These are phyloP conservation scores for Macrostomum cliftonense DNA, from an alignment of 2,888 invertebrate genomes.

Conservation along the genomic window DNA sequence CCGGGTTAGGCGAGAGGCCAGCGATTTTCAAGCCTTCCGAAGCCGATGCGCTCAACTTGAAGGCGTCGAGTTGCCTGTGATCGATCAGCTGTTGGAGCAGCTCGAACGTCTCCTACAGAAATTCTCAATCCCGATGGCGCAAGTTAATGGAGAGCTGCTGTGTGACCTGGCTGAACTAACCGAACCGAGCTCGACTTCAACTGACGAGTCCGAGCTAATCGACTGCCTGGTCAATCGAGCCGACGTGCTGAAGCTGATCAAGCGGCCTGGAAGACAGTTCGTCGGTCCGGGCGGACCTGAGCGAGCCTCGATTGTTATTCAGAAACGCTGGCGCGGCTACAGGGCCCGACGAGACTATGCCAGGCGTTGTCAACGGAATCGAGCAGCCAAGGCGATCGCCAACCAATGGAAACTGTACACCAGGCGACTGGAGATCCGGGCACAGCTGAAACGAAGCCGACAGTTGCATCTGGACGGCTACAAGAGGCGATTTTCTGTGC, in stretches of 20 bases:
- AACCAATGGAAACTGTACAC: constrained; percentile 36
- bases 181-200: too few species aligned
- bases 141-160: too few species aligned
- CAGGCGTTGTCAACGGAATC: constrained; percentile 18
- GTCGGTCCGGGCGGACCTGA: constrained; percentile 23
- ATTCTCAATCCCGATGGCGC: too few species aligned
- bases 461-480: constrained; percentile 26
- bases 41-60: too few species aligned
- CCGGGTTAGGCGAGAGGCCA: too few species aligned
- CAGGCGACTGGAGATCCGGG: constrained; percentile 29
- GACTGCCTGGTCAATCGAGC: constrained; percentile 30
- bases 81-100: too few species aligned
- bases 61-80: too few species aligned
- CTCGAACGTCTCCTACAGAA: too few species aligned
- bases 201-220: constrained; percentile 18
- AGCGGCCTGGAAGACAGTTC: constrained; percentile 18
- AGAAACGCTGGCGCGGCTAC: constrained; percentile 26
- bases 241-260: constrained; percentile 18
- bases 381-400: constrained; percentile 36
- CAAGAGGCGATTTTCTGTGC: constrained; percentile 15
- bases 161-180: too few species aligned
- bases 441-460: constrained; percentile 24
- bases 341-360: constrained; percentile 4
- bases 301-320: constrained; percentile 30
- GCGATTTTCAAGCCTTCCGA: too few species aligned